Base-by-base conservation (phyloP, 2,797 vertebrate genomes). In the Chaetophractus vellerosus region DNA sequence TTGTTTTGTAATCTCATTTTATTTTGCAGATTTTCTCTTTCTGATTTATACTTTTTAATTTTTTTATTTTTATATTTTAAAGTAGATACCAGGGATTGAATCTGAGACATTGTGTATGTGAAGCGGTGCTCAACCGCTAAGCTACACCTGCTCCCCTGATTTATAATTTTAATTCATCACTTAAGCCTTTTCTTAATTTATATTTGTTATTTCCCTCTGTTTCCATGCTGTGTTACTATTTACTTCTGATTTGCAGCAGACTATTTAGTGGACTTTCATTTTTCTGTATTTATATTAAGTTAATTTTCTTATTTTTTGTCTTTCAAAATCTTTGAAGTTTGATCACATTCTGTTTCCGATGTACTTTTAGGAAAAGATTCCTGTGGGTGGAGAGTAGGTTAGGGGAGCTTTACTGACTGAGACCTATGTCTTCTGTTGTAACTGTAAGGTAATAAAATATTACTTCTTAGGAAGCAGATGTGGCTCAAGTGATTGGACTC, bases 141-240 rank as follows among this genome's bases (percentile, higher is more conserved):
- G 45, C 45, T 45, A 45, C 45, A 45, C 45, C 7, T 45, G 45
- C 45, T 45, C 45, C 45, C 45, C 10, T 59, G 2, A 55, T 61
- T 50, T 63, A 36, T 57, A 57, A 14, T 82, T 89, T 72, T 55
- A 33, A 1, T 28, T 61, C 68, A 36, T 59, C 21, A 26, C 9
- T 83, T 80, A 52, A 69, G 57, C 41, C 19, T 93, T 81, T 88
- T 79, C 14, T 84, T 85, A 28, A 76, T 87, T 83, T 78, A 9
- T 6, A 38, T 75, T 80, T 21, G 4, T 19, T 72, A 1, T 84
- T 57, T 48, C 8, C 33, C n/a, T 84, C 11, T 88, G 3, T 63
- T 61, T 33, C 28, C 5, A 10, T 33, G 19, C 4, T 93, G 24
- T 36, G 31, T 15, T 85, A 14, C 0, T 45, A 0, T 80, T 71